Evolutionary conservation across 2,113 vertebrate species (phyloP), one percentile per base, ranked within the genome.

Genomic region (Equus quagga): DNA sequence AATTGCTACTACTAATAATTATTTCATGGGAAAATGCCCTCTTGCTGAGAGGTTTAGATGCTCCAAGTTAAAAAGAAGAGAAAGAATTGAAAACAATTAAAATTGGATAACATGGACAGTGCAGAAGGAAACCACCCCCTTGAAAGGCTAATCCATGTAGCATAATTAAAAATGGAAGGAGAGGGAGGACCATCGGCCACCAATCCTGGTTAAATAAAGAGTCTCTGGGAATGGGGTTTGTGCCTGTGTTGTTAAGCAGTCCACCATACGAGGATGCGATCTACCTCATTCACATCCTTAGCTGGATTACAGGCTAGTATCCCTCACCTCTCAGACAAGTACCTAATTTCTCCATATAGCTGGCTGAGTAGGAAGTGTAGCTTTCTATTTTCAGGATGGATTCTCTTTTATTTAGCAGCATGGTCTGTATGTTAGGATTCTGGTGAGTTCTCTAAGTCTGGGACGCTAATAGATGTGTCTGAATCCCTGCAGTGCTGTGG

Each of bases 71-170:
- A 67, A 92, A 91, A 49, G 72, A 84, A 33, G 41, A 78, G 70
- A 76, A 76, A 87, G 10, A 90, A 75, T 56, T n/a, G 51, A 80
- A 91, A 97, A 96, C 65, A 87, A 49, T 91, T 91, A 91, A 87
- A 91, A 90, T 33, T 28, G 58, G 51, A 11, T 36, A 73, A 58
- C 10, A 3, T 7, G n/a, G 31, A 36, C 21, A 49, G 28, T 24
- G 31, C 18, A 80, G 76, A 91, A 81, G 75, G 76, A 85, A 92
- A 65, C 44, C 15, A 95, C 3, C 13, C 26, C 91, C 36, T 69
- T 95, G 89, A 95, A 80, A 67, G 69, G 13, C 73, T 17, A 31
- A 58, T 89, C 69, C 23, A 19, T 67, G 89, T 36, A 65, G 72
- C 31, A 14, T 94, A 70, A 91, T 91, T 93, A 49, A 46, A 58